A percentile compares a stretch with the other conserved stretches of the same genome.
These are phyloP conservation scores for Sturnira hondurensis DNA, from an alignment of 2,113 vertebrate genomes.

Conservation along the genomic window DNA sequence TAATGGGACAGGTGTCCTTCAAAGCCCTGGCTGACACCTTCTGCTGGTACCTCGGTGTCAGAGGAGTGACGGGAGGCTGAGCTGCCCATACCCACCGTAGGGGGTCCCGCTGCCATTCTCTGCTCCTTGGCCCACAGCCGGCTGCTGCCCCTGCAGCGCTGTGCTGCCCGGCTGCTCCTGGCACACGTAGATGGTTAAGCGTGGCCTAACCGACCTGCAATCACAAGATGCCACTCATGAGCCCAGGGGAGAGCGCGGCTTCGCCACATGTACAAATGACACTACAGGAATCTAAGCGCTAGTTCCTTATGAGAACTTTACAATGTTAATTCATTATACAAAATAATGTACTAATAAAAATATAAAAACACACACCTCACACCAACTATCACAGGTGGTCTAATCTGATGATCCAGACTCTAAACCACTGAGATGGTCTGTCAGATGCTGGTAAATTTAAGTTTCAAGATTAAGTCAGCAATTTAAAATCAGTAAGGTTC, in stretches of 20 bases:
- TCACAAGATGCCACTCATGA: conserved; percentile 46
- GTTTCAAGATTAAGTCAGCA: conserved; percentile 54
- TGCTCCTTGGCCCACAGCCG: conserved; percentile 81
- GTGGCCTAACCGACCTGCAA: conserved; percentile 90
- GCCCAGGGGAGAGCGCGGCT: background rate
- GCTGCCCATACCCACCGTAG: conserved; percentile 79
- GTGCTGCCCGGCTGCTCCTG: conserved; percentile 82
- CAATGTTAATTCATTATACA: background rate
- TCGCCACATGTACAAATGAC: background rate
- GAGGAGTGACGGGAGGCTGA: rapidly evolving
- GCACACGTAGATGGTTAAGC: conserved; percentile 92
- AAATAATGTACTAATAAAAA: conserved; percentile 34
- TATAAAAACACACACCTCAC: conserved; percentile 62
- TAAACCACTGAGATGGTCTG: conserved; percentile 45
- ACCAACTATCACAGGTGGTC: conserved; percentile 61
- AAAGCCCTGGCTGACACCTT: background rate
- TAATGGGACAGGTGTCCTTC: background rate
- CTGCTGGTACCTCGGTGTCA: background rate
- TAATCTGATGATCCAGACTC: conserved; percentile 29
- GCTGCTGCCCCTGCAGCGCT: conserved; percentile 81
- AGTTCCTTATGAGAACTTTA: background rate
- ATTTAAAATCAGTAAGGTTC: conserved; percentile 16
- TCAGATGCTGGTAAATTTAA: conserved; percentile 49
- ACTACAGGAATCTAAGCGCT: background rate
- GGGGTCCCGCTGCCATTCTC: conserved; percentile 83